These are phyloP conservation scores for Pseudoips prasinana DNA, from an alignment of 2,888 invertebrate genomes.

Conservation along the genomic window DNA sequence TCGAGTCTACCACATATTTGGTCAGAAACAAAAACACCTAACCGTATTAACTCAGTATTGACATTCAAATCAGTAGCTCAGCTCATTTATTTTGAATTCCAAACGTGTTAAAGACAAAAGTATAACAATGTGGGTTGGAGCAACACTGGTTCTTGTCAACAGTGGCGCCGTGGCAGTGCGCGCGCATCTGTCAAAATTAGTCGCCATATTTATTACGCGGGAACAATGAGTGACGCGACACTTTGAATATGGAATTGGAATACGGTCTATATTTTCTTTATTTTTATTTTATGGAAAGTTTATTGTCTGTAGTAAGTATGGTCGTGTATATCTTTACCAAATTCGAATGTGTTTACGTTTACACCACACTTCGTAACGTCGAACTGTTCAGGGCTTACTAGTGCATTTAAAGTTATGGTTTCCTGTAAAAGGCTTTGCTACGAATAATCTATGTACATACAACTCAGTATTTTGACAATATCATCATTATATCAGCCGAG, in stretches of 20 bases:
- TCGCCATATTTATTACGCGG: conserved; percentile 56
- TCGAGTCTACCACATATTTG: conserved; percentile 47
- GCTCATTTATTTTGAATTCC: conserved; percentile 74
- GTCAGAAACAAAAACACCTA: conserved; percentile 70
- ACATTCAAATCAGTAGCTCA: conserved; percentile 79
- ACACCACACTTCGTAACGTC: no score
- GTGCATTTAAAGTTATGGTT: no score
- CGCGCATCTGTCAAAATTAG: conserved; percentile 71
- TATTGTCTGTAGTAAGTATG: no score
- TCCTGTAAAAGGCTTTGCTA: no score
- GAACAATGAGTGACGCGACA: conserved; percentile 39
- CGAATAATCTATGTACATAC: no score
- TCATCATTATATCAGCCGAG: no score
- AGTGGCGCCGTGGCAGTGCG: conserved; percentile 71
- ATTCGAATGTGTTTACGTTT: no score
- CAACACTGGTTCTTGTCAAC: conserved; percentile 74
- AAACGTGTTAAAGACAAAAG: conserved; percentile 64
- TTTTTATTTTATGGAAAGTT: conserved; percentile 17
- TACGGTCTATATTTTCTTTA: conserved; percentile 3
- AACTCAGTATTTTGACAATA: no score
- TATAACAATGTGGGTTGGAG: conserved; percentile 72
- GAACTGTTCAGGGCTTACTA: no score
- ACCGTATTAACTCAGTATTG: conserved; percentile 71
- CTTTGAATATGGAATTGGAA: conserved; percentile 30
- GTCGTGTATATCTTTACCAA: no score